Base-by-base conservation (phyloP, 2,797 vertebrate genomes). In the Peromyscus nudipes region DNA sequence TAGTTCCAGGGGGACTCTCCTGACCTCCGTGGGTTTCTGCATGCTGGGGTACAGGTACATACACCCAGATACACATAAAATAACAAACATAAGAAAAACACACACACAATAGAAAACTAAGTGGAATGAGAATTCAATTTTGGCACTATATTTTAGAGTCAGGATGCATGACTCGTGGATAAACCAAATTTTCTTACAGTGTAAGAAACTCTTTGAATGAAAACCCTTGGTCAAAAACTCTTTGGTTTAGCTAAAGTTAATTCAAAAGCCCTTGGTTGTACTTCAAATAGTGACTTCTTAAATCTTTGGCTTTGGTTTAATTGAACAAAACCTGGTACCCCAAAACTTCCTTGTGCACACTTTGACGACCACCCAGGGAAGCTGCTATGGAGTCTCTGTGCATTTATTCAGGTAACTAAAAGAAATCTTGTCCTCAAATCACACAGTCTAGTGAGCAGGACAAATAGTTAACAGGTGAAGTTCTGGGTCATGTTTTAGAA, bases 391-490 rank as follows among this genome's bases (percentile, higher is more conserved):
- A 76, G 73, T 69, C 14, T 89, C 57, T 31, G 4, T 73, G 43
- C 10, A 77, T 75, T 84, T 94, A 77, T 73, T 40, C 81, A 81
- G 82, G 62, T 93, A 95, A 84, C 73, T 79, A 55, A 85, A 96
- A 49, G 23, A 0, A 21, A 62, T 83, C 43, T 76, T 92, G 75
- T 67, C 43, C 52, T 93, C 49, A 71, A 43, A 89, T n/a, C 62
- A 60, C 55, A n/a, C 4, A 88, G 31, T 73, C 49, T 43, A 67
- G 49, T 49, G 29, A 34, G 13, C 34, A 84, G 71, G 81, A 65
- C 57, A 40, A 40, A 23, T 11, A 43, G 75, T 11, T 86, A 89
- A 31, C 65, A 86, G 64, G 49, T 31, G 25, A 73, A 80, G 34
- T 49, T 34, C 76, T 27, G 2, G 12, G 2, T 92, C n/a, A 37